Conservation (phyloP, 2,888 invertebrate genomes). For the Malthinus flaveolus region DNA sequence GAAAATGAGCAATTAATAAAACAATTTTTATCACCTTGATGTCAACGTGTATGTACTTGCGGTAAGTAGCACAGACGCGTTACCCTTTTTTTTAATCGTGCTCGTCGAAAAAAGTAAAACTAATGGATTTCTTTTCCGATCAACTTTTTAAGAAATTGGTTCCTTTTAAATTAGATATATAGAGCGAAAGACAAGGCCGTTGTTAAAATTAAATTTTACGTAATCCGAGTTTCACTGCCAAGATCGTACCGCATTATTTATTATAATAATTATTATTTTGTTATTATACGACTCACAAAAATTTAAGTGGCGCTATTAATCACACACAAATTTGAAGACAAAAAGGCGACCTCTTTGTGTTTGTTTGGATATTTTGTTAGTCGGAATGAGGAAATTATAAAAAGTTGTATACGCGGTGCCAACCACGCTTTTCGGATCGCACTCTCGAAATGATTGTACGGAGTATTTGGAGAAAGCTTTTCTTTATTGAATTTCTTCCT, state of each 20-base stretch:
- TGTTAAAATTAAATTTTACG: constrained; percentile 10
- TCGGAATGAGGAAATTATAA: constrained; percentile 1
- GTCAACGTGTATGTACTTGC: too few relatives aligned
- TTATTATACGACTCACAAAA: too few relatives aligned
- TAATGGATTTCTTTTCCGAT: background rate
- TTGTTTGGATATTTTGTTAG: background rate
- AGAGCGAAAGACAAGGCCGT: constrained; percentile 21
- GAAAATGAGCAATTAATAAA: too few relatives aligned
- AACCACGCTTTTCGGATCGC: constrained; percentile 9
- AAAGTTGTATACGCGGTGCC: constrained; percentile 3
- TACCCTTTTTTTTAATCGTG: too few relatives aligned
- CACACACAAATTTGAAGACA: too few relatives aligned
- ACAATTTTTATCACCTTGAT: too few relatives aligned
- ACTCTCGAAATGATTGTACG: constrained; percentile 13
- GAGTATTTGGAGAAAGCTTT: constrained; percentile 40
- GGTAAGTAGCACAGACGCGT: too few relatives aligned
- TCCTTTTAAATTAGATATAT: constrained; percentile 3
- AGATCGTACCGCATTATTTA: constrained; percentile 14
- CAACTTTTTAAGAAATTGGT: background rate
- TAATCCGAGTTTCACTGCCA: constrained; percentile 24
- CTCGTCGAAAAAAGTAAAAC: too few relatives aligned
- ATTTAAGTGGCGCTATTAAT: background rate
- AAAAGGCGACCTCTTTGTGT: too few relatives aligned
- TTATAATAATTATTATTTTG: constrained; percentile 9
- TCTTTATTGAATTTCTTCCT: constrained; percentile 42